Evolutionary conservation across 2,797 vertebrate genomes (phyloP), one percentile per base, ranked within the genome.

Genomic region (Gobio occitaniae): DNA sequence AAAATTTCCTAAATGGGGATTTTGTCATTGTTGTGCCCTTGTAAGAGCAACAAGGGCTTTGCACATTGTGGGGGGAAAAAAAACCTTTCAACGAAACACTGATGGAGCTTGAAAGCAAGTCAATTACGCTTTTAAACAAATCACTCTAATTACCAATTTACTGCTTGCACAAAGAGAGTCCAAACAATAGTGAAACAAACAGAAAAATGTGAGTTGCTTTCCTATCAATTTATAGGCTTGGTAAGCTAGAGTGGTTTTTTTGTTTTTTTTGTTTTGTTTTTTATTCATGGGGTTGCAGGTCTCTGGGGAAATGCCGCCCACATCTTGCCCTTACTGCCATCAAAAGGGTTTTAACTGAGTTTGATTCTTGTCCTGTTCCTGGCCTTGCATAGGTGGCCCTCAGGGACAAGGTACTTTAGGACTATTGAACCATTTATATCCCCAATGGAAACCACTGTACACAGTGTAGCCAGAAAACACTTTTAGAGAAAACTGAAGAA

Each of bases 111-210:
- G 29, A 87, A 84, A 83, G 68, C 80, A 83, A 78, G 54, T 52
- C n/a, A 86, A 66, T 78, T 56, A 80, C 3, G 41, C 70, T 87
- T 87, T 84, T 84, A 75, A 80, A 80, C 85, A 83, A 65, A 71
- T 71, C 74, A 68, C 3, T n/a, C 69, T 79, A 86, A 86, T 84
- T 84, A 75, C 17, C 76, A 69, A 63, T 63, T 74, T 19, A 66
- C 47, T 56, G 25, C 59, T 69, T 61, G 21, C 16, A 84, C 12
- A 78, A 70, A 50, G 44, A 70, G 52, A 79, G 56, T 72, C 11
- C 25, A 36, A 70, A 71, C 3, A 61, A 70, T 69, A 38, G 78
- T 41, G n/a, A 84, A 70, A 80, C 77, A 84, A 76, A 76, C 5
- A 54, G n/a, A 80, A 80, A 56, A 72, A 61, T 72, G n/a, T 29